Evolutionary conservation across 1,140 invertebrate genomes (phyloP).

Genomic region (Drosophila takahashii): DNA sequence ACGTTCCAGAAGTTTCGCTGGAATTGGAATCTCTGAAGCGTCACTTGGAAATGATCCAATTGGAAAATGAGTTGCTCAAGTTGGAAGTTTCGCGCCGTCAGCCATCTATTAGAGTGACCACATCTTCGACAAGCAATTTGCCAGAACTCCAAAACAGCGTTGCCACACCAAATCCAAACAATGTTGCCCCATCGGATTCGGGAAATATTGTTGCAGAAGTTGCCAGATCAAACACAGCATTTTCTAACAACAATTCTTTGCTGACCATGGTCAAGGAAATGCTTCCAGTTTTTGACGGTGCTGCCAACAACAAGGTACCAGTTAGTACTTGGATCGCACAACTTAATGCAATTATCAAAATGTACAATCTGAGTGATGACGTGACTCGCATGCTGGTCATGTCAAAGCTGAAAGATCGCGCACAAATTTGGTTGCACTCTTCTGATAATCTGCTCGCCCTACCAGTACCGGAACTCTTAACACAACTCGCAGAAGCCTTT

Average conservation of each 20-base stretch:
- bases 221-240: not conserved
- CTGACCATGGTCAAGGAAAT: conserved; percentile 2
- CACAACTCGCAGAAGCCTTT: not conserved
- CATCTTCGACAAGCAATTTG: not conserved
- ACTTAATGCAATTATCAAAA: not conserved
- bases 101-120: not conserved
- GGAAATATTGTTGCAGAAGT: not conserved
- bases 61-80: not conserved
- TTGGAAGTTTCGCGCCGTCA: not conserved
- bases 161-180: not conserved
- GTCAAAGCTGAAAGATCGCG: not conserved
- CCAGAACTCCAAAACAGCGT: not conserved
- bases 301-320: not conserved
- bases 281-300: not conserved
- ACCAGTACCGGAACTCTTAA: not conserved
- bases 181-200: not conserved
- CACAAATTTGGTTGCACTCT: not conserved
- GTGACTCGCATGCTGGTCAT: not conserved
- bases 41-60: not conserved
- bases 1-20: too few species aligned
- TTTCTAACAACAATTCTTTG: not conserved
- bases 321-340: not conserved
- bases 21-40: too few species aligned
- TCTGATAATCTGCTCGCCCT: not conserved
- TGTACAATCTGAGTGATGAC: not conserved